Evolutionary conservation across 2,888 invertebrate species (phyloP).

Genomic region (Anthrax anthrax): DNA sequence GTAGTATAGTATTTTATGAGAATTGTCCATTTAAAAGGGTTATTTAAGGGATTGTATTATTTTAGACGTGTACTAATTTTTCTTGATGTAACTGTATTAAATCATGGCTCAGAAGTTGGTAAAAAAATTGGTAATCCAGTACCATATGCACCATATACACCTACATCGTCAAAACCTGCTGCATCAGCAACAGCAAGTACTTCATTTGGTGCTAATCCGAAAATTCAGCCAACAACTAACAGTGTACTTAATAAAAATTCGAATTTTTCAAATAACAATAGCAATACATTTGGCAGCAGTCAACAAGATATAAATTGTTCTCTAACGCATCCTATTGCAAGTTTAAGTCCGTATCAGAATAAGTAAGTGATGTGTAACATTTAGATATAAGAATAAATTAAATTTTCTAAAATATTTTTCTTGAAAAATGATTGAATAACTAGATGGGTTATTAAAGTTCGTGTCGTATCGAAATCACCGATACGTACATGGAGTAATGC

Average conservation of each 20-base stretch:
- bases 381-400: too few relatives aligned
- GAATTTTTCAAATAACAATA: conserved; percentile 10
- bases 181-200: neutral
- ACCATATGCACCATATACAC: conserved; percentile 39
- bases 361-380: conserved; percentile 37
- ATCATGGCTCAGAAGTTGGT: conserved; percentile 55
- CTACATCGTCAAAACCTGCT: conserved; percentile 15
- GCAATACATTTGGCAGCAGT: conserved; percentile 14
- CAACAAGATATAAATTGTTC: conserved; percentile 32
- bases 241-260: too few relatives aligned
- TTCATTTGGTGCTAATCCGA: neutral
- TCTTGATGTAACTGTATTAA: conserved; percentile 58
- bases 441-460: conserved; percentile 86
- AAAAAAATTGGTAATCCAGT: conserved; percentile 68
- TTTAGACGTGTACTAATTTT: conserved; percentile 72
- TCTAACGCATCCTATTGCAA: conserved; percentile 51
- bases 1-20: conserved; percentile 17
- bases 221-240: neutral
- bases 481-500: conserved; percentile 86
- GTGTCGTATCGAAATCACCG: conserved; percentile 67
- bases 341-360: conserved; percentile 87
- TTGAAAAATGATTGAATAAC: neutral
- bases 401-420: too few relatives aligned
- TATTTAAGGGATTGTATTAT: conserved; percentile 8
- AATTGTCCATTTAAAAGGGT: too few relatives aligned